phyloP scores from a whole-genome alignment of 2,888 invertebrate species.

The Plemyria rubiginata region DNA sequence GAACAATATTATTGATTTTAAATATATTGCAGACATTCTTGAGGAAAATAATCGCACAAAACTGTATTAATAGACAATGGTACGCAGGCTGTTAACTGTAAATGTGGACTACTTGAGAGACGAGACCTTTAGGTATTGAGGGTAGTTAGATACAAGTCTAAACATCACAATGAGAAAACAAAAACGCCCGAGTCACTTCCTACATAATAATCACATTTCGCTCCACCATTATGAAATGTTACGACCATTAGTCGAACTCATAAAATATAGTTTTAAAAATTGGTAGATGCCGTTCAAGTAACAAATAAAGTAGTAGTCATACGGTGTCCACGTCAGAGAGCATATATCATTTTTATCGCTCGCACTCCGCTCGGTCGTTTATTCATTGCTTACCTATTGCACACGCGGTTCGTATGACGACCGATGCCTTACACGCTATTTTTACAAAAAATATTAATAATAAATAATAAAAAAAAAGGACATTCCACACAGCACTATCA shows the following conservation, averaged over 20 bases:
- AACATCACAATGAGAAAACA: too few species aligned
- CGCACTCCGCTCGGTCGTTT: conserved; percentile 75
- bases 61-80: too few species aligned
- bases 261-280: conserved; percentile 53
- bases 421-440: conserved; percentile 46
- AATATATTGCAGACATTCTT: too few species aligned
- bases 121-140: too few species aligned
- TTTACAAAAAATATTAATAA: too few species aligned
- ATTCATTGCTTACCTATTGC: conserved; percentile 84
- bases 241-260: conserved; percentile 37
- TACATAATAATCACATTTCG: conserved; percentile 12
- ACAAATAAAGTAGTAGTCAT: conserved; percentile 74
- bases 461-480: too few species aligned
- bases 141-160: too few species aligned
- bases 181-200: neutral
- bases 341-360: conserved; percentile 85
- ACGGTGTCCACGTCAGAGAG: conserved; percentile 68
- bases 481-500: too few species aligned
- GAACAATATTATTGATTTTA: too few species aligned
- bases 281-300: conserved; percentile 61
- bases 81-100: too few species aligned
- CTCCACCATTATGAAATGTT: conserved; percentile 26
- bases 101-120: too few species aligned
- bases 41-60: too few species aligned
- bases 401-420: conserved; percentile 68